Percentiles rank a stretch among this genome's conserved stretches.
Conservation (phyloP, 2,797 vertebrate genomes). For the Synanceia verrucosa region DNA sequence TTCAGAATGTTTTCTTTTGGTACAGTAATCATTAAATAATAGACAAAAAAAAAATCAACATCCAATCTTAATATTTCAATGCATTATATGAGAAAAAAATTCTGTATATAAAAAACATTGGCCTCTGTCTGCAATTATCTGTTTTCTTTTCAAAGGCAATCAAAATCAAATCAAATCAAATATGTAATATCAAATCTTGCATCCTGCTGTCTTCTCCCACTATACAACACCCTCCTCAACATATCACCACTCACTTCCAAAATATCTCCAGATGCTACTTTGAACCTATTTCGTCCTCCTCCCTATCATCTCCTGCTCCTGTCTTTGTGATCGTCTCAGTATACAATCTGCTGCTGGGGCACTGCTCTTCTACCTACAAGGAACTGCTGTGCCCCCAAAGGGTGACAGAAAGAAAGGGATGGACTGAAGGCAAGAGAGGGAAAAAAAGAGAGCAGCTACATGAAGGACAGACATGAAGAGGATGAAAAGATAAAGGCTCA, state of each 20-base stretch:
- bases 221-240: background rate
- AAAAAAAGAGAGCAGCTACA: conserved; percentile 49
- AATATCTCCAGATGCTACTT: conserved; percentile 15
- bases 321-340: conserved; percentile 39
- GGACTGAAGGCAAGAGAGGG: conserved; percentile 27
- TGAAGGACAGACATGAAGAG: conserved; percentile 44
- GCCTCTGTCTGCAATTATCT: background rate
- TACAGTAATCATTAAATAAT: background rate
- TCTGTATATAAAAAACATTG: background rate
- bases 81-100: background rate
- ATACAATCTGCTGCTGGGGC: conserved; percentile 44
- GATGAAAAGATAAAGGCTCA: conserved; percentile 56
- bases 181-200: no score
- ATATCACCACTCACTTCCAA: background rate
- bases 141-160: no score
- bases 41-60: background rate
- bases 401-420: conserved; percentile 37
- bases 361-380: conserved; percentile 37
- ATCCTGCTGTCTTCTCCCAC: background rate
- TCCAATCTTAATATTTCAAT: background rate
- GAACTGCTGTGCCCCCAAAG: conserved; percentile 47
- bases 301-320: background rate
- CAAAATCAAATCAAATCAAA: no score
- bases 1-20: background rate
- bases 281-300: conserved; percentile 2